A percentile compares a stretch with the other conserved stretches of the same genome.
Conservation (phyloP, 2,797 vertebrate species). For the Coendou prehensilis region DNA sequence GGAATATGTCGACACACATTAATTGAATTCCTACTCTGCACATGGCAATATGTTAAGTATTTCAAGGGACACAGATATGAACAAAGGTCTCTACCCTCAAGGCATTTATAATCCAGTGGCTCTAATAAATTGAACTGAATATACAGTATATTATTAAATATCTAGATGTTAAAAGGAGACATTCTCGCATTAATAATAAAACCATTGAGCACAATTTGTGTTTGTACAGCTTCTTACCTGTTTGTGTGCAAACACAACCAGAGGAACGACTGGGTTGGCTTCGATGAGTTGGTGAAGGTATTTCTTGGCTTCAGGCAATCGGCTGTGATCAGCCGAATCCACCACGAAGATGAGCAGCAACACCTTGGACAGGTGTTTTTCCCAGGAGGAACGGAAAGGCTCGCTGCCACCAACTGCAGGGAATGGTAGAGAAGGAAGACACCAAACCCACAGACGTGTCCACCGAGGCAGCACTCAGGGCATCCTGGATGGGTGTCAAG, state of each 20-base stretch:
- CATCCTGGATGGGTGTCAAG: background rate
- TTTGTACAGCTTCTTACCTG: slow-evolving; percentile 91
- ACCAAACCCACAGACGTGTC: background rate
- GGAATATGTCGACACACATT: slow-evolving; percentile 30
- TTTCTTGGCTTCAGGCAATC: slow-evolving; percentile 93
- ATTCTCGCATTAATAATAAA: slow-evolving; percentile 14
- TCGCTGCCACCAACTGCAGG: slow-evolving; percentile 94
- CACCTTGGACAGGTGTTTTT: slow-evolving; percentile 92
- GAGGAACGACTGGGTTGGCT: slow-evolving; percentile 90
- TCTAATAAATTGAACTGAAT: background rate
- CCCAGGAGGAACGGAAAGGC: slow-evolving; percentile 93
- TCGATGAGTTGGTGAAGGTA: slow-evolving; percentile 93
- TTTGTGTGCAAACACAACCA: slow-evolving; percentile 97
- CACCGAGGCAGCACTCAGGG: background rate
- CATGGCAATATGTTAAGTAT: background rate
- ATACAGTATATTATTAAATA: background rate
- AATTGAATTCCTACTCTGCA: slow-evolving; percentile 4
- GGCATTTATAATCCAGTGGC: slow-evolving; percentile 31
- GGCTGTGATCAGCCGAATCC: slow-evolving; percentile 92
- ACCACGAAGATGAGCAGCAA: slow-evolving; percentile 95
- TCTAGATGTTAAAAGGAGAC: background rate
- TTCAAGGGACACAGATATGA: slow-evolving; percentile 8
- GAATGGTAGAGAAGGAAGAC: slow-evolving; percentile 68
- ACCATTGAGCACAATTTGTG: background rate
- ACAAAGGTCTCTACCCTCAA: background rate